Base-by-base conservation (phyloP, 2,797 vertebrate species). In the Crenuchus spilurus region DNA sequence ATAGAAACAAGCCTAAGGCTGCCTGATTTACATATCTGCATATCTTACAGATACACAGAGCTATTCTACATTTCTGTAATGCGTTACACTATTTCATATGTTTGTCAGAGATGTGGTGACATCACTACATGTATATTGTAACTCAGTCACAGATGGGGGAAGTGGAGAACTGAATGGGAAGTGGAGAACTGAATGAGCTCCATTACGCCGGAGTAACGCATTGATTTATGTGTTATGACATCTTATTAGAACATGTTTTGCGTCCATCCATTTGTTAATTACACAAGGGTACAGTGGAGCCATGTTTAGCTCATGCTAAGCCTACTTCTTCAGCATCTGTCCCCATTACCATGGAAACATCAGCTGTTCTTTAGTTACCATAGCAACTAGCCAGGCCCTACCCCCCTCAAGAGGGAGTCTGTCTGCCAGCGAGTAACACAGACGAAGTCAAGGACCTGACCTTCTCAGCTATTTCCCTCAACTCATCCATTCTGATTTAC, bases 331-430 rank as follows among this genome's bases (percentile, higher is more conserved):
- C 74, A 78, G 79, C 87, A 89, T 87, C 82, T 84, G 82, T 85
- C 78, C 72, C 79, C 26, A 79, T 86, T 85, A 78, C 87, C 84
- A 84, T 73, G 82, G 83, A 83, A 88, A 87, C 84, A 75, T 79
- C 66, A 85, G 80, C 83, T 82, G 73, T 82, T 83, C 81, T 72
- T 81, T 71, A 75, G 85, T 88, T 79, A 74, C 88, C 81, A 86
- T 84, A 80, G 85, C 77, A 89, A 88, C 87, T 61, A 70, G 68
- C 51, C 52, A 30, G 49, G 37, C 70, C 75, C 51, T 33, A 71
- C 75, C 37, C 62, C 58, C 66, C 58, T 66, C 44, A 65, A 70
- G 61, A 83, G 68, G 74, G 71, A 76, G 62, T 52, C 37, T 76
- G 28, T 64, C 37, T 82, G 70, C 75, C 58, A 58, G 6, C 26